These are phyloP conservation scores for Heliocidaris tuberculata DNA, from an alignment of 35 echinoderm and acorn worm genomes.

Conservation along the genomic window DNA sequence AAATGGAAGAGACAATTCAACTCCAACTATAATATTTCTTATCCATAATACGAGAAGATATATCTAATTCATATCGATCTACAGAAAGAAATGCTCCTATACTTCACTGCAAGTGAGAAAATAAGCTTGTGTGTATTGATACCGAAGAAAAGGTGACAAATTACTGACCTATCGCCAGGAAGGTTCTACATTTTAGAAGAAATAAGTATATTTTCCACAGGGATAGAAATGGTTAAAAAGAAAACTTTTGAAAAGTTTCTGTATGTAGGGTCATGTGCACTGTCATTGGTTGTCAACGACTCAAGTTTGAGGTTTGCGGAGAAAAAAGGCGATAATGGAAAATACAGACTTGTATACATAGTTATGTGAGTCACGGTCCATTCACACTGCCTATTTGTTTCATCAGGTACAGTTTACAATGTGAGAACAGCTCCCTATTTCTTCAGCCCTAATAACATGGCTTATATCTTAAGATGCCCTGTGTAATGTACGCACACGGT, in stretches of 20 bases:
- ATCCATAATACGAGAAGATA: not conserved
- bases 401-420: not conserved
- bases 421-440: not conserved
- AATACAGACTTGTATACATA: slow-evolving; percentile 17
- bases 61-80: not conserved
- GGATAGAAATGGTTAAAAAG: not conserved
- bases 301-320: not conserved
- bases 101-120: too few relatives aligned
- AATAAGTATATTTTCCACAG: too few relatives aligned
- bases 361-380: not conserved
- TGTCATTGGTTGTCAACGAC: not conserved
- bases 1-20: too few relatives aligned
- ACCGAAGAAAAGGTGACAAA: too few relatives aligned
- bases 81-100: not conserved
- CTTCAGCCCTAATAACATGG: not conserved
- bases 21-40: not conserved
- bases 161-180: too few relatives aligned
- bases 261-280: not conserved
- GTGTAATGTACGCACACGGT: not conserved
- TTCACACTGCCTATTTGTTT: not conserved
- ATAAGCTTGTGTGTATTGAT: too few relatives aligned
- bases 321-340: slow-evolving; percentile 35
- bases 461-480: not conserved
- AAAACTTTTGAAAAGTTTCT: not conserved
- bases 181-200: too few relatives aligned